Conservation (phyloP, 2,888 invertebrate species). For the Euphydryas editha region DNA sequence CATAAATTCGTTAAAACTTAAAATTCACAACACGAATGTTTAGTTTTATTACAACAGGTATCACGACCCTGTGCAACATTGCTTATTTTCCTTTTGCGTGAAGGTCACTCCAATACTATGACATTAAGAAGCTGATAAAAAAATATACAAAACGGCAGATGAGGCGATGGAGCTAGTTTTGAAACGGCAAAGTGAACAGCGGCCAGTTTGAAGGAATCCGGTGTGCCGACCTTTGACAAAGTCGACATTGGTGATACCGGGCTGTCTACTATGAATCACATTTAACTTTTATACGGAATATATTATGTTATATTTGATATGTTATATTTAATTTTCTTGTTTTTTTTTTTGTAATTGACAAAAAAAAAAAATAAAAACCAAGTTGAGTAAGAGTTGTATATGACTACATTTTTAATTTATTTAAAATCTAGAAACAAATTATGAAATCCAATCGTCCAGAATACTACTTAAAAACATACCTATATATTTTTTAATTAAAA, state of each 20-base stretch:
- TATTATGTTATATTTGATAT: not conserved
- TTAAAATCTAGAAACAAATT: no score
- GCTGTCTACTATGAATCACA: constrained; percentile 31
- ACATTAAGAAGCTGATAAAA: constrained; percentile 44
- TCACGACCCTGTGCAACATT: constrained; percentile 33
- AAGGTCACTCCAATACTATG: constrained; percentile 54
- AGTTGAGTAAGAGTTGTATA: no score
- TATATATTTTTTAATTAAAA: no score
- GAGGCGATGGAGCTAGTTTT: constrained; percentile 37
- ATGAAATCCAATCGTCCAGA: no score
- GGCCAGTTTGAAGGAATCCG: constrained; percentile 51
- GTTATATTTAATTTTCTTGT: no score
- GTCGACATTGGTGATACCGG: constrained; percentile 42
- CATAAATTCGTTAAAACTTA: not conserved
- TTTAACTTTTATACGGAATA: not conserved
- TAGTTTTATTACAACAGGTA: not conserved
- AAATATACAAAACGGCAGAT: constrained; percentile 31
- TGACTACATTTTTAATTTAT: no score
- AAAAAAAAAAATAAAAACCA: no score
- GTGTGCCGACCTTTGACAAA: constrained; percentile 53
- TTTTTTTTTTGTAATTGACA: no score
- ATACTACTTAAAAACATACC: no score
- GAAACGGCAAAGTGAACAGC: constrained; percentile 44
- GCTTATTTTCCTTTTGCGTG: constrained; percentile 37
- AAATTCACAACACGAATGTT: not conserved